These are phyloP conservation scores for Tetropium fuscum DNA, from an alignment of 2,888 invertebrate genomes.

Conservation along the genomic window DNA sequence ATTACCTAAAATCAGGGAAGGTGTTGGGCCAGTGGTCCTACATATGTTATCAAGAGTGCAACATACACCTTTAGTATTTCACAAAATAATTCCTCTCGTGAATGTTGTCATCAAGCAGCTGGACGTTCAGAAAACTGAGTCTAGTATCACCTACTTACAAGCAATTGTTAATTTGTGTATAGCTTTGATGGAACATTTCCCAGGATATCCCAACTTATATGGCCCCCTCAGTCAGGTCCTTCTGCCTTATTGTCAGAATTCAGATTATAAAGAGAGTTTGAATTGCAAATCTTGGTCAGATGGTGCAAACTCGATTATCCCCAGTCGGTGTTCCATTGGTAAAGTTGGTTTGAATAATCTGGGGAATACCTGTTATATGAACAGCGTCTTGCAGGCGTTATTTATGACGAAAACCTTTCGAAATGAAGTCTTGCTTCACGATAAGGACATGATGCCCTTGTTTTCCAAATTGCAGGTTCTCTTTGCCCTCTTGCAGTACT, in stretches of 20 bases:
- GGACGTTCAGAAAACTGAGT: slow-evolving; percentile 70
- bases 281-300: slow-evolving; percentile 63
- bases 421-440: slow-evolving; percentile 72
- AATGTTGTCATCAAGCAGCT: slow-evolving; percentile 67
- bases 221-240: slow-evolving; percentile 59
- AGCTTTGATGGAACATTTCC: slow-evolving; percentile 69
- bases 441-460: slow-evolving; percentile 70
- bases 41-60: slow-evolving; percentile 74
- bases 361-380: slow-evolving; percentile 92
- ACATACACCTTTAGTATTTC: slow-evolving; percentile 65
- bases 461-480: slow-evolving; percentile 76
- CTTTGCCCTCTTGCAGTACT: slow-evolving; percentile 80
- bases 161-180: slow-evolving; percentile 72
- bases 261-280: slow-evolving; percentile 56
- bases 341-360: slow-evolving; percentile 85
- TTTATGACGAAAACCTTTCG: slow-evolving; percentile 86
- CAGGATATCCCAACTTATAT: slow-evolving; percentile 56
- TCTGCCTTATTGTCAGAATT: slow-evolving; percentile 55
- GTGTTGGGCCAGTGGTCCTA: slow-evolving; percentile 73
- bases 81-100: slow-evolving; percentile 69
- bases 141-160: slow-evolving; percentile 67
- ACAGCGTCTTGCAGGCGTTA: slow-evolving; percentile 86
- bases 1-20: slow-evolving; percentile 69
- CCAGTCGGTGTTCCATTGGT: slow-evolving; percentile 57
- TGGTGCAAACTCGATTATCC: slow-evolving; percentile 45